A percentile compares a stretch with the other conserved stretches of the same genome.
These are phyloP conservation scores for Phoxinus dragarum DNA, from an alignment of 2,797 vertebrate species.

Conservation along the genomic window DNA sequence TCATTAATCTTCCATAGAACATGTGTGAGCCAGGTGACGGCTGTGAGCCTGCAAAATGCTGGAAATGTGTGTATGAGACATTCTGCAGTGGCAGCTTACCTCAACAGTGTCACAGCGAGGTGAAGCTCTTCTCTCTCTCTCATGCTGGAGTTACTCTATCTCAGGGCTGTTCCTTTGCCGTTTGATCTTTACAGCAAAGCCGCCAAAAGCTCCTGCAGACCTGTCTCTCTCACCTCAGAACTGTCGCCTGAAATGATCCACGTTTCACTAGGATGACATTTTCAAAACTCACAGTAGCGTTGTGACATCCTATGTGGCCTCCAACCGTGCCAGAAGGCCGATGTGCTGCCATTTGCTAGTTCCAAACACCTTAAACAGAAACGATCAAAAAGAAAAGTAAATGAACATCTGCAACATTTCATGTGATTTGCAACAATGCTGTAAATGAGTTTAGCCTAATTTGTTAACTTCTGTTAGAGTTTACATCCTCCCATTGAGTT, in stretches of 20 bases:
- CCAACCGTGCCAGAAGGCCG: background rate
- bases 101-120: constrained; percentile 45
- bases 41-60: constrained; percentile 20
- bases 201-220: constrained; percentile 21
- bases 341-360: background rate
- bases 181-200: constrained; percentile 40
- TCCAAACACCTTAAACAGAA: constrained; percentile 20
- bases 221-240: constrained; percentile 25
- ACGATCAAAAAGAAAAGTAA: background rate
- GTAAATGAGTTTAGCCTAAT: background rate
- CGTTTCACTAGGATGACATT: constrained; percentile 36
- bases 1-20: constrained; percentile 44
- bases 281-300: constrained; percentile 6
- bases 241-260: constrained; percentile 39
- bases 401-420: background rate
- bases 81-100: constrained; percentile 9
- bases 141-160: constrained; percentile 50
- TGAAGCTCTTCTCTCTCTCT: constrained; percentile 58
- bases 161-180: background rate
- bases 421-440: constrained; percentile 11
- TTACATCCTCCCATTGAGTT: background rate
- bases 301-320: constrained; percentile 27
- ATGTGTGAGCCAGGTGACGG: constrained; percentile 1
- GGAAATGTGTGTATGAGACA: background rate
- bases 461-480: background rate